phyloP scores from a whole-genome alignment of 2,888 invertebrate species.

The Campopleginae sp. region DNA sequence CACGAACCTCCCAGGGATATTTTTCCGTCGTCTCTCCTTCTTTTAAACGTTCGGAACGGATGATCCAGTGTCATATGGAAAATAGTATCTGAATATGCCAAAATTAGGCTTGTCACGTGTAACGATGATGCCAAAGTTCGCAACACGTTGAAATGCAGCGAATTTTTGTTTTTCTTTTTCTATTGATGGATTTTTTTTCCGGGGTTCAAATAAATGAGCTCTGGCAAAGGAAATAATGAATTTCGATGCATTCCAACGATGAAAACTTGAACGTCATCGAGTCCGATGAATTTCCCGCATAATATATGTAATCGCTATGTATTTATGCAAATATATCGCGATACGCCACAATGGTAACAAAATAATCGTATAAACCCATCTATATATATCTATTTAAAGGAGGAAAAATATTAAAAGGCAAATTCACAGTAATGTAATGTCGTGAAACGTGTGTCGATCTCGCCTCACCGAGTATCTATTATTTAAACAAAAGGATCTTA shows the following conservation, averaged over 20 bases:
- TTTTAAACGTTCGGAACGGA: background rate
- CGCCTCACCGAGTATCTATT: slow-evolving; percentile 29
- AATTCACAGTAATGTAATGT: slow-evolving; percentile 45
- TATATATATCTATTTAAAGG: slow-evolving; percentile 7
- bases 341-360: slow-evolving; percentile 42
- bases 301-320: slow-evolving; percentile 36
- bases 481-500: slow-evolving; percentile 6
- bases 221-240: too few species aligned
- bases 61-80: background rate
- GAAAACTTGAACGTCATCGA: too few species aligned
- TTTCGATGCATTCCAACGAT: too few species aligned
- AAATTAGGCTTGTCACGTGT: background rate
- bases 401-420: slow-evolving; percentile 18
- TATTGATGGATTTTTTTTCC: too few species aligned
- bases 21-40: background rate
- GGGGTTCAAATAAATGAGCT: too few species aligned
- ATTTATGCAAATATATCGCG: slow-evolving; percentile 48
- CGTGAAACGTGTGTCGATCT: slow-evolving; percentile 35
- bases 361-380: slow-evolving; percentile 9
- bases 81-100: slow-evolving; percentile 1
- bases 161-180: too few species aligned
- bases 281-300: slow-evolving; percentile 29
- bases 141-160: too few species aligned
- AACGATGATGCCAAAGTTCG: too few species aligned
- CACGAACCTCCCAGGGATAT: background rate